These are phyloP conservation scores for Agrotis segetum DNA, from an alignment of 2,888 invertebrate species.

Conservation along the genomic window DNA sequence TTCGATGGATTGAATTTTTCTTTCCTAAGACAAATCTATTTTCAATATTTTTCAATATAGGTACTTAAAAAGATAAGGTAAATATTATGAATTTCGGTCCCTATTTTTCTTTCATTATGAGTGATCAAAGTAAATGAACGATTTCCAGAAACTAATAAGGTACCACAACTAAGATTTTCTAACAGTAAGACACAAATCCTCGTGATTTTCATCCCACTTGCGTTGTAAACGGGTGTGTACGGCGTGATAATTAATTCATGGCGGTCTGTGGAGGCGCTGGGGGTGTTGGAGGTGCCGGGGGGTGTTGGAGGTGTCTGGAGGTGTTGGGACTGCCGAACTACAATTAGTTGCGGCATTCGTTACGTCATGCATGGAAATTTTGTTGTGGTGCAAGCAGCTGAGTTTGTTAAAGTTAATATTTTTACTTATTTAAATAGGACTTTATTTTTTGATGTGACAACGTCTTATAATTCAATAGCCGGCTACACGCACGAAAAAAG, in stretches of 20 bases:
- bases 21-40: no score
- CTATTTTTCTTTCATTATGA: no score
- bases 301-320: conserved; percentile 49
- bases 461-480: no score
- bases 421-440: no score
- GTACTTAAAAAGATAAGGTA: no score
- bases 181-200: conserved; percentile 23
- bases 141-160: no score
- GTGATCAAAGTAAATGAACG: no score
- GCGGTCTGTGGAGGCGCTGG: conserved; percentile 49
- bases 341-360: conserved; percentile 68
- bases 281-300: conserved; percentile 12
- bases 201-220: conserved; percentile 48
- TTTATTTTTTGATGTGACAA: no score
- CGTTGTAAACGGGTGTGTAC: conserved; percentile 59
- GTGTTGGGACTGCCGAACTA: conserved; percentile 57
- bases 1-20: no score
- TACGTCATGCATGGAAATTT: conserved; percentile 59
- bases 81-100: no score
- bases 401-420: conserved; percentile 3
- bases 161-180: conserved; percentile 3
- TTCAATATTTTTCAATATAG: no score
- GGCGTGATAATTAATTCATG: conserved; percentile 72
- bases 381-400: conserved; percentile 24
- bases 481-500: no score